Percentiles rank a stretch among this genome's conserved stretches.
Evolutionary conservation across 2,797 vertebrate genomes (phyloP).

Genomic region (Cryptoprocta ferox): DNA sequence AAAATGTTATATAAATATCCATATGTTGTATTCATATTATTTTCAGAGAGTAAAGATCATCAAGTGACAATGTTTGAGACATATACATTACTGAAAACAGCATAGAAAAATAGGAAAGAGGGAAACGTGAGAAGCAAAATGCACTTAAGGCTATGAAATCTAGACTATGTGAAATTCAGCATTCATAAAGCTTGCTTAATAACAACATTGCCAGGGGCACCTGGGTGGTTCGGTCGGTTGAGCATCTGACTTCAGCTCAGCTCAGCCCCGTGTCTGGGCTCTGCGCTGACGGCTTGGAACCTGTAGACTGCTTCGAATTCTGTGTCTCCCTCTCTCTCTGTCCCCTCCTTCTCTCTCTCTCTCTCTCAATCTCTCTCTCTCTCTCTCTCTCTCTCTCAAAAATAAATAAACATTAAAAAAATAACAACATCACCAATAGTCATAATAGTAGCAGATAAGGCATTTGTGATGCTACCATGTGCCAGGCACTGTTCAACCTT

Average conservation of each 20-base stretch:
- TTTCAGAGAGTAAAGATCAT: conserved; percentile 24
- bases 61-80: neutral
- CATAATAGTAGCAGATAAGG: neutral
- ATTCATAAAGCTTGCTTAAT: neutral
- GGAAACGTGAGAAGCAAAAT: neutral
- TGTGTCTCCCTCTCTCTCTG: too few relatives aligned
- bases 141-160: neutral
- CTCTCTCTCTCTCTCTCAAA: too few relatives aligned
- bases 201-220: neutral
- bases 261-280: too few relatives aligned
- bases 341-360: too few relatives aligned
- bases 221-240: too few relatives aligned
- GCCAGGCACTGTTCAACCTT: neutral
- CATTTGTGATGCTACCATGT: neutral
- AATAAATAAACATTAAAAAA: too few relatives aligned
- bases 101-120: neutral
- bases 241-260: too few relatives aligned
- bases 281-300: too few relatives aligned
- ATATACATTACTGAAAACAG: conserved; percentile 7
- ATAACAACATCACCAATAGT: neutral
- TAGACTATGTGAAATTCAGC: neutral
- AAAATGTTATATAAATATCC: conserved; percentile 6
- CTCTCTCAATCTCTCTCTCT: too few relatives aligned
- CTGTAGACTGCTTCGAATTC: too few relatives aligned
- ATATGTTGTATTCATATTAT: neutral